A percentile compares a stretch with the other conserved stretches of the same genome.
Evolutionary conservation across 2,797 vertebrate genomes (phyloP).

Genomic region (Aulostomus chinensis): DNA sequence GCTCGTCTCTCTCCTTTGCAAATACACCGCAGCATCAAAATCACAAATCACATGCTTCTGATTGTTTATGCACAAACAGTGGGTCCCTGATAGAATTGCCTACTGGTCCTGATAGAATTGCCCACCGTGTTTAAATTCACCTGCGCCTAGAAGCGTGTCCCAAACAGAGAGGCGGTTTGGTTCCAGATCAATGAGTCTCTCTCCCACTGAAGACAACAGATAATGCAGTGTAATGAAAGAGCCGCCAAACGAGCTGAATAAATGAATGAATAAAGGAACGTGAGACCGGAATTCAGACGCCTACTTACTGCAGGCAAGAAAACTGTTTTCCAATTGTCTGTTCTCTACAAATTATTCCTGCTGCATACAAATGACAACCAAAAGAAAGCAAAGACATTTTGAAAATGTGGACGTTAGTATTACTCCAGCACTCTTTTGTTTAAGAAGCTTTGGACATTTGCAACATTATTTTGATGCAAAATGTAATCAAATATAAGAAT

Average conservation of each 20-base stretch:
- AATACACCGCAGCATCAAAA: slow-evolving; percentile 80
- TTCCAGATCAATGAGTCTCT: slow-evolving; percentile 84
- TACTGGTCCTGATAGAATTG: slow-evolving; percentile 81
- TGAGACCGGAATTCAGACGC: slow-evolving; percentile 80
- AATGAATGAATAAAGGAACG: slow-evolving; percentile 83
- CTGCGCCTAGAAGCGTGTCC: slow-evolving; percentile 80
- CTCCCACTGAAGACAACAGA: slow-evolving; percentile 82
- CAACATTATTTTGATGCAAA: slow-evolving; percentile 30
- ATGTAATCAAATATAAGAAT: slow-evolving; percentile 17
- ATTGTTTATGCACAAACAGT: slow-evolving; percentile 84
- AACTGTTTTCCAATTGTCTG: slow-evolving; percentile 79
- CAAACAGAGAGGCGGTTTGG: slow-evolving; percentile 82
- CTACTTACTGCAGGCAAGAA: slow-evolving; percentile 79
- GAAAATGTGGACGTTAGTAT: slow-evolving; percentile 54
- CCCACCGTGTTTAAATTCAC: slow-evolving; percentile 83
- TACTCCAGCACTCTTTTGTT: slow-evolving; percentile 43
- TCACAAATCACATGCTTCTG: slow-evolving; percentile 84
- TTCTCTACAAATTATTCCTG: slow-evolving; percentile 75
- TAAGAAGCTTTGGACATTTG: slow-evolving; percentile 42
- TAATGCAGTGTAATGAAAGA: slow-evolving; percentile 84
- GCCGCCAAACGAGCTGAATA: slow-evolving; percentile 83
- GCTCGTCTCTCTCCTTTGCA: slow-evolving; percentile 74
- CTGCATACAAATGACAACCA: slow-evolving; percentile 76
- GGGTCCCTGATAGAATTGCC: slow-evolving; percentile 82
- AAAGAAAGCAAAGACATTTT: slow-evolving; percentile 62